Percentiles rank a stretch among this genome's conserved stretches.
phyloP scores from a whole-genome alignment of 1,140 invertebrate species.

The Contarinia nasturtii region DNA sequence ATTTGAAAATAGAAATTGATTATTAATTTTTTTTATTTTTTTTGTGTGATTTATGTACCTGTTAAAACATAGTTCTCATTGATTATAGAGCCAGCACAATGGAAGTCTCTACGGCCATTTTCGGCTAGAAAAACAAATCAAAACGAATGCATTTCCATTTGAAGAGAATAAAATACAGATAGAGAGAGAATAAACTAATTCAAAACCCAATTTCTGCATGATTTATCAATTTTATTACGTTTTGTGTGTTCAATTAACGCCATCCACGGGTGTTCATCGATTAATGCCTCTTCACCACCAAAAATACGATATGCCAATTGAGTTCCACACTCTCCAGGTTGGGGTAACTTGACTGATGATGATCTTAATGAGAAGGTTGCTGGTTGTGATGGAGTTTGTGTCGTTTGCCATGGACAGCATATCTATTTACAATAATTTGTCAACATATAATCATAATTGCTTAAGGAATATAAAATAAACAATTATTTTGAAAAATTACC shows the following conservation, averaged over 20 bases:
- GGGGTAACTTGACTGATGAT: neutral
- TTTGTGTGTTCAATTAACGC: conserved; percentile 31
- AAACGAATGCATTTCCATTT: neutral
- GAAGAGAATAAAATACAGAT: neutral
- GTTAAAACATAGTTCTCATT: conserved; percentile 36
- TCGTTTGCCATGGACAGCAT: too few species aligned
- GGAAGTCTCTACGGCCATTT: conserved; percentile 18
- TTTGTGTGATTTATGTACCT: neutral
- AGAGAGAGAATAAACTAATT: neutral
- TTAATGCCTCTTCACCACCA: conserved; percentile 30
- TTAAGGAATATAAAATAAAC: too few species aligned
- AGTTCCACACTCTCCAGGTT: conserved; percentile 15
- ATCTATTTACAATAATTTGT: too few species aligned
- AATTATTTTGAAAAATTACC: too few species aligned
- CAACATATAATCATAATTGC: too few species aligned
- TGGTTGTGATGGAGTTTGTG: too few species aligned
- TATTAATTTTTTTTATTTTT: neutral
- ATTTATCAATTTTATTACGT: conserved; percentile 2
- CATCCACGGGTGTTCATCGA: conserved; percentile 46
- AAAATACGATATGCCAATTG: conserved; percentile 27
- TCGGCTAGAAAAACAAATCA: neutral
- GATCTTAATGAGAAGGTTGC: too few species aligned
- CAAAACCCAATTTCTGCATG: neutral
- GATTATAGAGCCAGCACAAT: conserved; percentile 52
- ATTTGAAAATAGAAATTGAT: neutral